A percentile compares a stretch with the other conserved stretches of the same genome.
phyloP scores from a whole-genome alignment of 2,888 invertebrate species.

The Auanema sp. region DNA sequence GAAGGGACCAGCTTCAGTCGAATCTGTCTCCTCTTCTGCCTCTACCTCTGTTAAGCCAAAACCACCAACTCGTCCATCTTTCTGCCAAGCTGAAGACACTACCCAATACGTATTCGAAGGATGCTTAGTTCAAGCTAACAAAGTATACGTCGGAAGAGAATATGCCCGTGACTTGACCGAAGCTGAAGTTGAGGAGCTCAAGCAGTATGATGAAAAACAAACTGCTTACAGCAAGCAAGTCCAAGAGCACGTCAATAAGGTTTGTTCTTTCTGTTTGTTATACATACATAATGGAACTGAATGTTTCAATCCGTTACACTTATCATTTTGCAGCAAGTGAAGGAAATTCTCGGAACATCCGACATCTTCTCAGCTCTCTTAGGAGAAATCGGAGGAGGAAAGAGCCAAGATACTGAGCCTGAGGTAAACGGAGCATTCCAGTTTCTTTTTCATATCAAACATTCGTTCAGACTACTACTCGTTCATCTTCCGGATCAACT shows the following conservation, averaged over 20 bases:
- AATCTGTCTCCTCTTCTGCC: background rate
- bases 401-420: constrained; percentile 24
- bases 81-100: constrained; percentile 59
- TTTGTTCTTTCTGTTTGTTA: constrained; percentile 6
- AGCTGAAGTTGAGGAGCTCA: constrained; percentile 49
- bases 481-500: constrained; percentile 32
- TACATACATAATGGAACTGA: background rate
- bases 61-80: constrained; percentile 56
- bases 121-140: constrained; percentile 57
- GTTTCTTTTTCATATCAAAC: too few species aligned
- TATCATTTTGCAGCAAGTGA: constrained; percentile 50
- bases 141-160: constrained; percentile 58
- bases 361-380: constrained; percentile 46
- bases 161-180: constrained; percentile 55
- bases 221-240: constrained; percentile 51
- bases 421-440: constrained; percentile 11
- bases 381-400: constrained; percentile 23
- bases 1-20: constrained; percentile 12
- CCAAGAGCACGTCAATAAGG: constrained; percentile 45
- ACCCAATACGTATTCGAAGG: constrained; percentile 63
- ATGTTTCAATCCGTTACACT: background rate
- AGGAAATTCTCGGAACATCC: constrained; percentile 55
- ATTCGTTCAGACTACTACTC: constrained; percentile 14
- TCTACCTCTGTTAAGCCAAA: constrained; percentile 19
- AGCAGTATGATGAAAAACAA: constrained; percentile 54